Evolutionary conservation across 2,888 invertebrate genomes (phyloP).

Genomic region (Tiphia femorata): DNA sequence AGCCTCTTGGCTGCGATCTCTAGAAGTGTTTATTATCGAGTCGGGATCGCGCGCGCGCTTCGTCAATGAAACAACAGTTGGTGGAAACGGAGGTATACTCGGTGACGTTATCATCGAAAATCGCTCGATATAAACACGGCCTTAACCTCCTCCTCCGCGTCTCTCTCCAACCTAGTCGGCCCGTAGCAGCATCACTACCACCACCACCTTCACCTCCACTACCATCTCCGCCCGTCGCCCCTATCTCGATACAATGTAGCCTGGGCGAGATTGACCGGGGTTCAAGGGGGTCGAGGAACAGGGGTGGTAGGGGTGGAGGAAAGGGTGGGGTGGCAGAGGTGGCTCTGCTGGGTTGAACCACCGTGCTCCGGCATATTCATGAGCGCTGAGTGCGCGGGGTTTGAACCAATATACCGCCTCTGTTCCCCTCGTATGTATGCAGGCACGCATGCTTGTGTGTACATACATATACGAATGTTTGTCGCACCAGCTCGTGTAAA

Average conservation of each 20-base stretch:
- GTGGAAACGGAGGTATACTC: slow-evolving; percentile 37
- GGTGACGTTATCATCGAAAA: slow-evolving; percentile 46
- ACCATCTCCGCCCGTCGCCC: slow-evolving; percentile 25
- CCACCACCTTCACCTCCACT: slow-evolving; percentile 2
- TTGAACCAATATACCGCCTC: slow-evolving; percentile 59
- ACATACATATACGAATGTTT: slow-evolving; percentile 6
- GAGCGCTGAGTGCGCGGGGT: slow-evolving; percentile 63
- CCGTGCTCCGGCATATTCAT: slow-evolving; percentile 64
- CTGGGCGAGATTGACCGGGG: slow-evolving; percentile 54
- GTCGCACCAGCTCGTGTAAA: slow-evolving; percentile 4
- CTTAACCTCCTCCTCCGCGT: slow-evolving; percentile 20
- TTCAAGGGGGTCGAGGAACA: slow-evolving; percentile 46
- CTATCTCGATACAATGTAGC: slow-evolving; percentile 53
- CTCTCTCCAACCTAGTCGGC: slow-evolving; percentile 3
- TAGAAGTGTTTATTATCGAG: too few species aligned
- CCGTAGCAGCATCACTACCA: slow-evolving; percentile 1
- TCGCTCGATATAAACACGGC: slow-evolving; percentile 49
- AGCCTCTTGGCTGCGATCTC: too few species aligned
- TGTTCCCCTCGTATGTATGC: slow-evolving; percentile 30
- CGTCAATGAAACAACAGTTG: slow-evolving; percentile 35
- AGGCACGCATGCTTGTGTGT: slow-evolving; percentile 30
- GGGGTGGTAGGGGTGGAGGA: slow-evolving; percentile 38
- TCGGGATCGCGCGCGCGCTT: slow-evolving; percentile 12
- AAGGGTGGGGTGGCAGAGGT: slow-evolving; percentile 31
- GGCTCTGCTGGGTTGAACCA: slow-evolving; percentile 50